A percentile compares a stretch with the other conserved stretches of the same genome.
Conservation (phyloP, 2,888 invertebrate species). For the Drosophila mercatorum region DNA sequence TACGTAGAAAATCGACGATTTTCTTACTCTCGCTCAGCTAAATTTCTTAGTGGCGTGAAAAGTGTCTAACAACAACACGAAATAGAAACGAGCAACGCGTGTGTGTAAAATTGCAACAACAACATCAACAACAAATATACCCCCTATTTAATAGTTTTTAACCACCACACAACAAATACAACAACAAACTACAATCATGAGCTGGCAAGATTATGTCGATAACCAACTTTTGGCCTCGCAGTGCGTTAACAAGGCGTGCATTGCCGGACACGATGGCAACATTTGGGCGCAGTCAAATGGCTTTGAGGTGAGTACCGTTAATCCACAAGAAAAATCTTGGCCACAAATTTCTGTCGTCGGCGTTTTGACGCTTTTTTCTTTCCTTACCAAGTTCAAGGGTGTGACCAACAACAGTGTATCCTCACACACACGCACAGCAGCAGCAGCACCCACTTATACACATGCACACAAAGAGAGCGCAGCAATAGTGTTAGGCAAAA, state of each 20-base stretch:
- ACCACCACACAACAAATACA: slow-evolving; percentile 52
- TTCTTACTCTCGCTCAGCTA: slow-evolving; percentile 59
- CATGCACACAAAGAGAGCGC: slow-evolving; percentile 22
- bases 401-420: slow-evolving; percentile 73
- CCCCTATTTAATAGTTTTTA: slow-evolving; percentile 60
- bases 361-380: slow-evolving; percentile 44
- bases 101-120: slow-evolving; percentile 51
- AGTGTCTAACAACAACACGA: slow-evolving; percentile 32
- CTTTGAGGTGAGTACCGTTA: slow-evolving; percentile 92
- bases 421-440: slow-evolving; percentile 14
- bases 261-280: slow-evolving; percentile 97
- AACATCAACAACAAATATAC: slow-evolving; percentile 17
- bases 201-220: slow-evolving; percentile 99
- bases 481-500: slow-evolving; percentile 16
- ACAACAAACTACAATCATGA: slow-evolving; percentile 87
- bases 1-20: slow-evolving; percentile 55
- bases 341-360: slow-evolving; percentile 13
- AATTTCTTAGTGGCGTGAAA: slow-evolving; percentile 66
- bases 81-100: slow-evolving; percentile 51
- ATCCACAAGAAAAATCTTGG: slow-evolving; percentile 15
- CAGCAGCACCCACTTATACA: slow-evolving; percentile 29
- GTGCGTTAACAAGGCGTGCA: slow-evolving; percentile 97
- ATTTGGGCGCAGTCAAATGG: slow-evolving; percentile 97
- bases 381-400: slow-evolving; percentile 84
- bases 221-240: slow-evolving; percentile 97